Conservation (phyloP, 2,888 invertebrate species). For the Pseudococcus jackbeardsleyi region DNA sequence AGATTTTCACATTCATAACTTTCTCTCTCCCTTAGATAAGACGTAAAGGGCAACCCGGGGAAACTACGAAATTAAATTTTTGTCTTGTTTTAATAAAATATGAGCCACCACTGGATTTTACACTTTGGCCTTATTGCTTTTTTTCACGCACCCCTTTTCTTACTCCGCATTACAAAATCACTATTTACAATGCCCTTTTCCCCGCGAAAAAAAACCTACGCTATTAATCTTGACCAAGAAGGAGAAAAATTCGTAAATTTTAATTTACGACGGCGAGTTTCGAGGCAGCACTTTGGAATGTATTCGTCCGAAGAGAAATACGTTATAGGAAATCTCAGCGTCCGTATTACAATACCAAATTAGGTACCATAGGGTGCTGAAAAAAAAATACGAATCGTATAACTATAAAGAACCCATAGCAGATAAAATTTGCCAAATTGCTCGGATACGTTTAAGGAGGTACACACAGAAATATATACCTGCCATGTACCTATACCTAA, state of each 20-base stretch:
- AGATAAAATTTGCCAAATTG: not conserved
- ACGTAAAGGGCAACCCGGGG: not conserved
- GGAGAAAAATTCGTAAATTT: slow-evolving; percentile 12
- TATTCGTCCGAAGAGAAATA: not conserved
- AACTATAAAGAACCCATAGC: not conserved
- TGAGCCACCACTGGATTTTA: not conserved
- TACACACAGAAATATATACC: not conserved
- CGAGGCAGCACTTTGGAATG: not conserved
- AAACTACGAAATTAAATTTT: slow-evolving; percentile 38
- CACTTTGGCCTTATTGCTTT: slow-evolving; percentile 24
- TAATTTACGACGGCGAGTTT: slow-evolving; percentile 16
- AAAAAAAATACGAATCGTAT: slow-evolving; percentile 26
- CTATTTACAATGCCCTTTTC: not conserved
- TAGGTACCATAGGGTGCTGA: not conserved
- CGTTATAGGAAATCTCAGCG: slow-evolving; percentile 1
- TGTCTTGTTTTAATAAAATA: slow-evolving; percentile 38
- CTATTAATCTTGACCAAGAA: slow-evolving; percentile 35
- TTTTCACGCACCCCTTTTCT: not conserved
- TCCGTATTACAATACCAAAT: slow-evolving; percentile 27
- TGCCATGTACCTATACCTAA: not conserved
- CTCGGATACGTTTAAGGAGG: not conserved
- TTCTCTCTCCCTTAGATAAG: not conserved
- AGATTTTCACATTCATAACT: slow-evolving; percentile 23
- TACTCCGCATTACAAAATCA: not conserved
- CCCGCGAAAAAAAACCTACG: not conserved